Evolutionary conservation across 2,113 vertebrate genomes (phyloP).

Genomic region (Catharus fuscescens): DNA sequence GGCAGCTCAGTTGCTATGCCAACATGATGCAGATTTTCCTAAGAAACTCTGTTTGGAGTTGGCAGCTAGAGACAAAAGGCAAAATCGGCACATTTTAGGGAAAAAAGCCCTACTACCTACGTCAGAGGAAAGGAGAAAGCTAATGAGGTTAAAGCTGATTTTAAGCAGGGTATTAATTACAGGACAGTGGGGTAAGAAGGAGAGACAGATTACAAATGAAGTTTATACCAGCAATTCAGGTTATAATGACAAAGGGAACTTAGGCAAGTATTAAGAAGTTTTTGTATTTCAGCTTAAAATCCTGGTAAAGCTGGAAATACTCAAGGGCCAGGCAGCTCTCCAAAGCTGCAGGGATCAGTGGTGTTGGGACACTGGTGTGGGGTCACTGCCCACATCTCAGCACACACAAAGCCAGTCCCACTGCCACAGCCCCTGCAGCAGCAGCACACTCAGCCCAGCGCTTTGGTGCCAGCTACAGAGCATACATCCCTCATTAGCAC

Average conservation of each 20-base stretch:
- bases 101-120: conserved; percentile 9
- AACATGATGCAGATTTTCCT: conserved; percentile 64
- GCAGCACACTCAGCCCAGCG: neutral
- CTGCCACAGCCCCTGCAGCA: neutral
- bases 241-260: neutral
- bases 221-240: conserved; percentile 16
- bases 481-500: neutral
- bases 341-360: neutral
- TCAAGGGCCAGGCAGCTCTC: neutral
- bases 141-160: conserved; percentile 43
- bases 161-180: conserved; percentile 56
- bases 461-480: rapidly evolving
- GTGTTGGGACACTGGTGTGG: neutral
- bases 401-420: rapidly evolving
- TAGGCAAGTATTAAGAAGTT: neutral
- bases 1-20: conserved; percentile 69
- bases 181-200: conserved; percentile 10
- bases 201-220: neutral
- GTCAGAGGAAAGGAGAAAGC: conserved; percentile 49
- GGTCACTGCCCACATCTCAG: neutral
- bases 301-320: neutral
- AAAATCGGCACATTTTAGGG: conserved; percentile 44
- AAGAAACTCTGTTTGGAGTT: conserved; percentile 60
- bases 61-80: conserved; percentile 63
- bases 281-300: neutral